Conservation (phyloP, 2,888 invertebrate genomes). For the Magallana nippona region DNA sequence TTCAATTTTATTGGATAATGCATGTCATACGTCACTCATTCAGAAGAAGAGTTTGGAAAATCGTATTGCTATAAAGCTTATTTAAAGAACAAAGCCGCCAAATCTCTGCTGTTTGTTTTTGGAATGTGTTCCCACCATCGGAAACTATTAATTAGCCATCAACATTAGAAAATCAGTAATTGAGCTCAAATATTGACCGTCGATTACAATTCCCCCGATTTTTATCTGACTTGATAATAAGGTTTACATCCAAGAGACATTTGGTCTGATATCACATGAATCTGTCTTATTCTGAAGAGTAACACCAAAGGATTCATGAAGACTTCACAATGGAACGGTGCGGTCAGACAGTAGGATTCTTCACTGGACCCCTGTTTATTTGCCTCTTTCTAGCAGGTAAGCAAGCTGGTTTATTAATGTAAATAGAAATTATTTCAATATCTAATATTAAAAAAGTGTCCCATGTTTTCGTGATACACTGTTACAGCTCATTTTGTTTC, state of each 20-base stretch:
- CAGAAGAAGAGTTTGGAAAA: neutral
- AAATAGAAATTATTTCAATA: neutral
- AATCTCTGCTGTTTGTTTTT: constrained; percentile 23
- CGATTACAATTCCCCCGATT: neutral
- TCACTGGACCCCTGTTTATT: neutral
- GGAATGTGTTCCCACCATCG: neutral
- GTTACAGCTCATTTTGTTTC: too few relatives aligned
- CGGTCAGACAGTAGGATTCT: neutral
- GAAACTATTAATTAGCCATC: constrained; percentile 5
- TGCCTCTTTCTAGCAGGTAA: constrained; percentile 1
- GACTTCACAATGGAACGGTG: constrained; percentile 15
- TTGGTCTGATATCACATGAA: constrained; percentile 21
- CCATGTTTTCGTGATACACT: too few relatives aligned
- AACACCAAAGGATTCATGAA: constrained; percentile 19
- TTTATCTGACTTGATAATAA: constrained; percentile 5
- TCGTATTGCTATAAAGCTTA: constrained; percentile 4
- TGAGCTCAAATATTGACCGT: constrained; percentile 3
- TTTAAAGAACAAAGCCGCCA: constrained; percentile 21
- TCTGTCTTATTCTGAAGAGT: neutral
- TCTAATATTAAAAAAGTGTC: neutral
- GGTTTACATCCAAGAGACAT: neutral
- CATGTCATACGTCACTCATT: constrained; percentile 28
- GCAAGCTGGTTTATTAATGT: neutral
- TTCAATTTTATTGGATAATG: constrained; percentile 27
- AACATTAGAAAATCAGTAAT: constrained; percentile 9